Base-by-base conservation (phyloP, 2,113 vertebrate species). In the Podocnemis expansa region DNA sequence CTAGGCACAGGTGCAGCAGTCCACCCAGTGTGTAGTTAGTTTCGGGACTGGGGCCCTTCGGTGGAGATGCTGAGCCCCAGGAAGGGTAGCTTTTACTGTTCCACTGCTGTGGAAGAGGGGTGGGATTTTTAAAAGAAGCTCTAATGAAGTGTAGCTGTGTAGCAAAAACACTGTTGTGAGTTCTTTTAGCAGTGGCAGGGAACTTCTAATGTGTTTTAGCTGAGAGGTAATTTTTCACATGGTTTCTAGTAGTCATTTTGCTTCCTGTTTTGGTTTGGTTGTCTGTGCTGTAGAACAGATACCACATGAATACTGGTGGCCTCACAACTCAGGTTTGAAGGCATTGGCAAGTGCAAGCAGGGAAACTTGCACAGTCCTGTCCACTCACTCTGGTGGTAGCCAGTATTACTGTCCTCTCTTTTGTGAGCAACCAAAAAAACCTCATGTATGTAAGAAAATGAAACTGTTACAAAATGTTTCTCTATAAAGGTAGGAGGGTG, bases 231-330 rank as follows among this genome's bases (percentile, higher is more conserved):
- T 96, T 94, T n/a, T 89, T 82, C 94, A 89, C 93, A 89, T 89
- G 2, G 81, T 90, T 89, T 89, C 54, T 81, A 38, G 93, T 67
- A 96, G 96, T 93, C 85, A 6, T 90, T 97, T 95, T 96, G 90
- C 95, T 96, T 90, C 96, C 95, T 91, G 91, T 51, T 80, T n/a
- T 95, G 96, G 93, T 93, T 54, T 67, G 87, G 56, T 21, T 1
- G n/a, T 87, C 3, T 82, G 34, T 92, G 84, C 93, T 14, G 80
- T 70, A 12, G 0, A 58, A 16, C 73, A 81, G 60, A 1, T 25
- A 24, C 41, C 24, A 5, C 9, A 13, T 4, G 81, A 94, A 84
- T 78, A 24, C 81, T 70, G 0, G 31, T 12, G 52, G 78, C 81
- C 2, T 52, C 9, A 19, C 49, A n/a, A 88, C 55, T 54, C 94